These are phyloP conservation scores for Dolichallabes microphthalmus DNA, from an alignment of 2,113 vertebrate genomes.

Conservation along the genomic window DNA sequence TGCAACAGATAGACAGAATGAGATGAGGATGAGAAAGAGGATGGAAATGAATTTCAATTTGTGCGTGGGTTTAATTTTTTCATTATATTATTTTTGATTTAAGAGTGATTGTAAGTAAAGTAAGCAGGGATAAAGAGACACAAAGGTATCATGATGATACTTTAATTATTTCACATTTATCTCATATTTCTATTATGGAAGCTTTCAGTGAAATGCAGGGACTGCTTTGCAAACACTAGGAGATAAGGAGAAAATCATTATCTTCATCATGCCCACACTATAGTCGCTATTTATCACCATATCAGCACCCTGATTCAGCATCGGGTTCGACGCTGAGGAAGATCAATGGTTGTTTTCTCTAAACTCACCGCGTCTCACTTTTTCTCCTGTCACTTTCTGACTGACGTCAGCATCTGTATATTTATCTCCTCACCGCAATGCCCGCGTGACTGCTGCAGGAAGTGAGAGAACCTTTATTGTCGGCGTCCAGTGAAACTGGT, in stretches of 20 bases:
- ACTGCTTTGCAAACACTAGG: neutral
- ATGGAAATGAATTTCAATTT: neutral
- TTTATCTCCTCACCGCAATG: neutral
- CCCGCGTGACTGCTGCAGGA: neutral
- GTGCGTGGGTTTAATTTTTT: neutral
- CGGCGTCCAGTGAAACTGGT: neutral
- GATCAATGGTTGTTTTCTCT: slow-evolving; percentile 30
- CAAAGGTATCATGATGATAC: slow-evolving; percentile 1
- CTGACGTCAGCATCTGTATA: slow-evolving; percentile 20
- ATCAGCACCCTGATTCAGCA: slow-evolving; percentile 29
- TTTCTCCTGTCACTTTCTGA: slow-evolving; percentile 14
- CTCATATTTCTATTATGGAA: neutral
- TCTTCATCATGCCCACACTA: neutral
- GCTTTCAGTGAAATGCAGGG: neutral
- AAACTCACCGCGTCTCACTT: slow-evolving; percentile 9
- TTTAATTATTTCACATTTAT: slow-evolving; percentile 1
- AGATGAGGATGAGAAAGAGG: neutral
- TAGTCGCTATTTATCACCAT: slow-evolving; percentile 4
- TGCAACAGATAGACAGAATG: neutral
- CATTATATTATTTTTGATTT: neutral
- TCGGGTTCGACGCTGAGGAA: neutral
- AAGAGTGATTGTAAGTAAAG: slow-evolving; percentile 16
- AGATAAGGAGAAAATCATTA: slow-evolving; percentile 21
- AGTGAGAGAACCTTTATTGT: neutral
- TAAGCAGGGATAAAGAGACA: neutral